Evolutionary conservation across 2,888 invertebrate genomes (phyloP).

Genomic region (Tanypteryx hageni): DNA sequence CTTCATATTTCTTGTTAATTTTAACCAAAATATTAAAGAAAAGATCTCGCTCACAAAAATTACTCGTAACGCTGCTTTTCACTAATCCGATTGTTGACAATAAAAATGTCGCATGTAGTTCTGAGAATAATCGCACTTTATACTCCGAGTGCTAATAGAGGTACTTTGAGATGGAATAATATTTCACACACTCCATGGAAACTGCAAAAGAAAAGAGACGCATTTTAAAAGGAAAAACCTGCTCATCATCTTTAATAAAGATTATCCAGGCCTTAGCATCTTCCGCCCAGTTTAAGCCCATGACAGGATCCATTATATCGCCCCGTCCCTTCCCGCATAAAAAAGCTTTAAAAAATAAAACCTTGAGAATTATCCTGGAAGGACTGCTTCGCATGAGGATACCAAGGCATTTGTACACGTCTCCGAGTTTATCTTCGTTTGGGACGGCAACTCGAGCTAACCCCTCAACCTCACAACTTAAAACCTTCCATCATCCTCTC

Average conservation of each 20-base stretch:
- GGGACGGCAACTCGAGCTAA: constrained; percentile 52
- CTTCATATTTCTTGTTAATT: too few species aligned
- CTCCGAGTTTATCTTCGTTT: constrained; percentile 60
- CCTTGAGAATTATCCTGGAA: constrained; percentile 57
- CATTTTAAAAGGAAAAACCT: constrained; percentile 41
- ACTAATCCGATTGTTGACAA: neutral
- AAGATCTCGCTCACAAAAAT: too few species aligned
- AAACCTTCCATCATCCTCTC: constrained; percentile 8
- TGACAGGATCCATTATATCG: constrained; percentile 59
- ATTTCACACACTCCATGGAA: neutral
- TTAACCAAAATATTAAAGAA: too few species aligned
- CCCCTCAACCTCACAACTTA: constrained; percentile 8
- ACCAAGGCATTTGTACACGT: constrained; percentile 55
- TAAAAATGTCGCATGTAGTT: neutral
- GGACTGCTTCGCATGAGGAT: neutral
- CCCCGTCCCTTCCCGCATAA: neutral
- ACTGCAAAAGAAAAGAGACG: neutral
- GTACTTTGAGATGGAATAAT: neutral
- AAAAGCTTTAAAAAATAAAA: neutral
- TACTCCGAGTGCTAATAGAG: neutral
- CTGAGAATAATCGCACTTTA: neutral
- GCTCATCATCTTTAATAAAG: constrained; percentile 64
- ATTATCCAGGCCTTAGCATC: constrained; percentile 48
- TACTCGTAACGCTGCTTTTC: neutral
- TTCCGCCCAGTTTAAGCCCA: constrained; percentile 59